Base-by-base conservation (phyloP, 92 coral and sea anemone species). In the Blastomussa wellsi region DNA sequence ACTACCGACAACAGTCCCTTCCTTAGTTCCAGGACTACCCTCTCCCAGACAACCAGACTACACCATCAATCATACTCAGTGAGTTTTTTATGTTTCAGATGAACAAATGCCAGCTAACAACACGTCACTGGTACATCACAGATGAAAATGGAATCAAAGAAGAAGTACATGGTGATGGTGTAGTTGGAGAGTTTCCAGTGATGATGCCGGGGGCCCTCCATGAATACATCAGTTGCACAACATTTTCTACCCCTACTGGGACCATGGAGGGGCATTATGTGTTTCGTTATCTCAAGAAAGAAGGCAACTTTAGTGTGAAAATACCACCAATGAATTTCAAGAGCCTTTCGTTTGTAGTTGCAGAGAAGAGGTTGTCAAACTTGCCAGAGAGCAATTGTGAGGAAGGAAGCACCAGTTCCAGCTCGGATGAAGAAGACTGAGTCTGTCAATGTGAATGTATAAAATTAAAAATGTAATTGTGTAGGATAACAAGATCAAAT, bases 71-170 rank as follows among this genome's bases (percentile, higher is more conserved):
- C 79, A 74, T 44, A n/a, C 1, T 72, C 36, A 13, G 2, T 20
- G 53, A 69, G 15, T 7, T 49, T 32, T 82, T 38, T 36, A 7
- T 77, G 26, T 83, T 77, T 77, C 88, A 97, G 99, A 73, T 85
- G 69, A 75, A 88, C 57, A 95, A 91, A 75, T 93, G 96, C 77
- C 92, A 90, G 81, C 88, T 97, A 31, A 91, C 93, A 55, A 97
- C 99, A 14, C 89, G 99, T 69, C 98, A 97, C 88, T 97, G 99
- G 99, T 95, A 78, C 67, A 97, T 97, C 76, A 93, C 97, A 16
- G 96, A 97, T 49, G 97, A 95, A 16, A 81, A 87, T 77, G 98
- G 95, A 8, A 82, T 77, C 26, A 93, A 91, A 74, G 98, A 96
- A 49, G 99, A 97, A 65, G 99, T 95, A 1, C 97, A 95, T 74